These are phyloP conservation scores for Cordilura impudica DNA, from an alignment of 2,888 invertebrate genomes.

Conservation along the genomic window DNA sequence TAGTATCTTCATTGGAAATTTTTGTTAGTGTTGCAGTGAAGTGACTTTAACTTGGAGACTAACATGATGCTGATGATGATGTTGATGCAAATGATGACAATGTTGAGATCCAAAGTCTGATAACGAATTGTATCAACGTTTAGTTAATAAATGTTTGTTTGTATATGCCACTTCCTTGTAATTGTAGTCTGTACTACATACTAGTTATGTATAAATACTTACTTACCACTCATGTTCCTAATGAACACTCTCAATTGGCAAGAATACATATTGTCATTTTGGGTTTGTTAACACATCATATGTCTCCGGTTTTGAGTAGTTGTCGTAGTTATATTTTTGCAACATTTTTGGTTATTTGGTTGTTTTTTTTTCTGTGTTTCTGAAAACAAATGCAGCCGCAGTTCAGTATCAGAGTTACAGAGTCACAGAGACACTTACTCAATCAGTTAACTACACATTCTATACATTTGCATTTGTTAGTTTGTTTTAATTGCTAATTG, in stretches of 20 bases:
- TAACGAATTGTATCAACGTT: constrained; percentile 37
- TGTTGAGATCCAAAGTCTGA: not conserved
- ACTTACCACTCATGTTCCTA: constrained; percentile 25
- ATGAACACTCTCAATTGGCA: constrained; percentile 38
- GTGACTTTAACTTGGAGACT: not conserved
- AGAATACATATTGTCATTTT: constrained; percentile 46
- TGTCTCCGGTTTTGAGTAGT: constrained; percentile 40
- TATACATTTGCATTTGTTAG: constrained; percentile 62
- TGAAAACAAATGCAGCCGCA: constrained; percentile 8
- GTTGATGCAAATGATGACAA: not conserved
- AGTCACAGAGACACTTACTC: constrained; percentile 29
- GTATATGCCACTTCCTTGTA: constrained; percentile 39
- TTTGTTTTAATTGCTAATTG: constrained; percentile 77
- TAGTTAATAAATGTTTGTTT: constrained; percentile 56
- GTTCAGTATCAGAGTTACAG: not conserved
- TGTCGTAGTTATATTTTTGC: constrained; percentile 5
- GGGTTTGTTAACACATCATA: constrained; percentile 54
- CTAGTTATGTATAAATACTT: not conserved
- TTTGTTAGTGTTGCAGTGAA: not conserved
- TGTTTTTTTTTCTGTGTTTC: constrained; percentile 16
- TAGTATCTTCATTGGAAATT: constrained; percentile 45
- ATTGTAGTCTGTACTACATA: not conserved
- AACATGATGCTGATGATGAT: not conserved
- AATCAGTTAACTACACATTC: constrained; percentile 50
- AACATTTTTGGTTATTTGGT: not conserved